phyloP scores from a whole-genome alignment of 2,888 invertebrate genomes.

The Sinotaia quadrata region DNA sequence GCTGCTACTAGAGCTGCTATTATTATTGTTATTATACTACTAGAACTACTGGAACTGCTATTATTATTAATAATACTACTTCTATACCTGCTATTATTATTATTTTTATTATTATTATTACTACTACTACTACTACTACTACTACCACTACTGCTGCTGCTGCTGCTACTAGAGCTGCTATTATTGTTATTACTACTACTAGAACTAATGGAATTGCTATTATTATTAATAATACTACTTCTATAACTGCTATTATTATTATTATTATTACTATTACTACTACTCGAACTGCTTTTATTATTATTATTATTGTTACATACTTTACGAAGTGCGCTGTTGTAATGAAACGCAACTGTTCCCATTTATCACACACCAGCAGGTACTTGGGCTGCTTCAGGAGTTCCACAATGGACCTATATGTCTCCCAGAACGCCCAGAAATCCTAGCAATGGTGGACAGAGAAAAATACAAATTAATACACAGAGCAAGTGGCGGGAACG shows the following conservation, averaged over 20 bases:
- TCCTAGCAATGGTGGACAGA: slow-evolving; percentile 53
- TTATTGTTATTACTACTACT: not conserved
- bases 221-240: too few species aligned
- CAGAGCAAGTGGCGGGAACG: not conserved
- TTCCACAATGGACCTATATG: slow-evolving; percentile 65
- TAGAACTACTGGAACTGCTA: too few species aligned
- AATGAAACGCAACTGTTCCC: slow-evolving; percentile 68
- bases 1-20: too few species aligned
- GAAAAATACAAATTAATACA: not conserved
- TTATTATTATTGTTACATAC: slow-evolving; percentile 45
- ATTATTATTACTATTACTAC: too few species aligned
- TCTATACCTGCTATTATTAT: too few species aligned
- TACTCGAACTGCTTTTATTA: not conserved
- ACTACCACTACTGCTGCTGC: too few species aligned
- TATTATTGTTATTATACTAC: too few species aligned
- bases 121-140: too few species aligned
- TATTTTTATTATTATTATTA: too few species aligned
- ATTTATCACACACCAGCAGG: slow-evolving; percentile 68
- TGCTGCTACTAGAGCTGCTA: not conserved
- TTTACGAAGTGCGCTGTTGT: slow-evolving; percentile 69
- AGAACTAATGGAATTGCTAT: not conserved
- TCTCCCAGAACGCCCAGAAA: slow-evolving; percentile 70
- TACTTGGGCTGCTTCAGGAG: slow-evolving; percentile 65
- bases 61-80: too few species aligned
- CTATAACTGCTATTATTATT: too few species aligned